A percentile compares a stretch with the other conserved stretches of the same genome.
These are phyloP conservation scores for Pollenia labialis DNA, from an alignment of 2,888 invertebrate species.

Conservation along the genomic window DNA sequence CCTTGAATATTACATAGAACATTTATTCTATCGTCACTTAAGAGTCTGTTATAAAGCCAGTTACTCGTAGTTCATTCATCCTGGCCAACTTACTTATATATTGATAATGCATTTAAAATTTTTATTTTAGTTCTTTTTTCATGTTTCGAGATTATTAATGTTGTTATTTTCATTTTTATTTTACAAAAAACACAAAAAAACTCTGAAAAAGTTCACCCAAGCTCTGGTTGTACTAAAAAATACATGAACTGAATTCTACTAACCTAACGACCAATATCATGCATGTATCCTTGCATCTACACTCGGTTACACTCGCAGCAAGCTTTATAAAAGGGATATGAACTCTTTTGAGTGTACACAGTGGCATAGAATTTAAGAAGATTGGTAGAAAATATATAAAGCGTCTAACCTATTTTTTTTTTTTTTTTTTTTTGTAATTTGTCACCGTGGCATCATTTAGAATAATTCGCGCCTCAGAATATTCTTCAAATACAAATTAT, in stretches of 20 bases:
- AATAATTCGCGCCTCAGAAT: no score
- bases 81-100: slow-evolving; percentile 17
- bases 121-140: slow-evolving; percentile 30
- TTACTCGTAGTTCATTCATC: slow-evolving; percentile 57
- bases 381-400: no score
- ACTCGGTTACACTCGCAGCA: not conserved
- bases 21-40: not conserved
- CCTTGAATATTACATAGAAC: not conserved
- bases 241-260: slow-evolving; percentile 55
- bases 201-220: slow-evolving; percentile 2
- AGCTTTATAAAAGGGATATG: slow-evolving; percentile 31
- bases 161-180: slow-evolving; percentile 32
- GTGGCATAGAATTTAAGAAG: no score
- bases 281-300: slow-evolving; percentile 27
- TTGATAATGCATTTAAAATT: slow-evolving; percentile 55
- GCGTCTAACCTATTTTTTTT: no score
- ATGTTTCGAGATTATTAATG: slow-evolving; percentile 17
- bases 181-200: not conserved
- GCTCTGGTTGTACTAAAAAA: slow-evolving; percentile 25
- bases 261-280: slow-evolving; percentile 64
- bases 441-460: no score
- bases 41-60: not conserved
- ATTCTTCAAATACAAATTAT: no score
- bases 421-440: no score
- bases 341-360: slow-evolving; percentile 17